phyloP scores from a whole-genome alignment of 2,797 vertebrate genomes.

The Monodelphis domestica region DNA sequence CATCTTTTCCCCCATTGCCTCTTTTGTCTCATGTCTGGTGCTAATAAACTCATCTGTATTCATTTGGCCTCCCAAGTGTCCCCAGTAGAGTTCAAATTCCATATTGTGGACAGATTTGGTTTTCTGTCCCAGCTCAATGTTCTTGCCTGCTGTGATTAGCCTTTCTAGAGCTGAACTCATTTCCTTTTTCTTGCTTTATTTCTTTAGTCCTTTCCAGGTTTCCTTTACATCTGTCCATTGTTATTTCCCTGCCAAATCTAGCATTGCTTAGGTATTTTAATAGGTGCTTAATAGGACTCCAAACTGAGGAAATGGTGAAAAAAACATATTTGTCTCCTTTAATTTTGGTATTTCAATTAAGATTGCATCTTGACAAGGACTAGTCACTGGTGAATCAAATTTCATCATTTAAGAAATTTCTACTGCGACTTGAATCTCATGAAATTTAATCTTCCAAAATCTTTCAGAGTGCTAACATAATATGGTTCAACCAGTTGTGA shows the following conservation, averaged over 20 bases:
- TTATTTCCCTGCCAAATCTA: conserved; percentile 71
- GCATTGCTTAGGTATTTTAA: conserved; percentile 61
- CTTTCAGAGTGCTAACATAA: neutral
- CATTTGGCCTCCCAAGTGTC: neutral
- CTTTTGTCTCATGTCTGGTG: neutral
- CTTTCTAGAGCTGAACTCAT: conserved; percentile 76
- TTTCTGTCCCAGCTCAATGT: neutral
- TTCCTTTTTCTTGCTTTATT: conserved; percentile 79
- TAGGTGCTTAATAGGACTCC: conserved; percentile 55
- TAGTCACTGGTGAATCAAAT: neutral
- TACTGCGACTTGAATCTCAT: neutral
- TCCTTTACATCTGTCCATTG: conserved; percentile 77
- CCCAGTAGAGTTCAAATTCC: conserved; percentile 58
- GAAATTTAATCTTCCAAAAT: neutral
- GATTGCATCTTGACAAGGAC: neutral
- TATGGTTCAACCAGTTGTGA: neutral
- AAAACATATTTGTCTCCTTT: neutral
- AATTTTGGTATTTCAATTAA: neutral
- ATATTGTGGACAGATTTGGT: neutral
- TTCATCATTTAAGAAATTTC: neutral
- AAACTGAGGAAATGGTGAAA: conserved; percentile 51
- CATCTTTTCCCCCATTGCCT: neutral
- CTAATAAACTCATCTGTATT: neutral
- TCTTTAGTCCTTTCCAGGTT: conserved; percentile 72
- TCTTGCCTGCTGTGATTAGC: neutral